Evolutionary conservation across 2,888 invertebrate genomes (phyloP).

Genomic region (Apodemia hepburni): DNA sequence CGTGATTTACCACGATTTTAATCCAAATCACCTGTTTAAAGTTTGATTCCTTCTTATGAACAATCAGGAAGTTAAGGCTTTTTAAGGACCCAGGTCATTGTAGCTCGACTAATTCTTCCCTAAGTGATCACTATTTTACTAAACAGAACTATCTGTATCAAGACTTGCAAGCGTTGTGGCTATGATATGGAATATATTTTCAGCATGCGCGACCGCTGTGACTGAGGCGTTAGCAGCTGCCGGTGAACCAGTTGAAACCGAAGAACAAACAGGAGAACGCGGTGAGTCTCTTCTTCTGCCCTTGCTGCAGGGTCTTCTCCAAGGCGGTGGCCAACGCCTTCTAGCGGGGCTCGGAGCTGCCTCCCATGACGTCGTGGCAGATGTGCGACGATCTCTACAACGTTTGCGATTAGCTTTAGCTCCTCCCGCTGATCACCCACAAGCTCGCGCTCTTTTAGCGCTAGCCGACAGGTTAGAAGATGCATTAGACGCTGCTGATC

Average conservation of each 20-base stretch:
- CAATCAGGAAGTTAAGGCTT: too few relatives aligned
- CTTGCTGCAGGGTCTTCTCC: constrained; percentile 83
- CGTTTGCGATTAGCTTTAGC: constrained; percentile 87
- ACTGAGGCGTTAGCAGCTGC: constrained; percentile 66
- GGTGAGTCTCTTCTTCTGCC: constrained; percentile 89
- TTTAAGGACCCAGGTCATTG: too few relatives aligned
- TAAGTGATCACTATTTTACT: too few relatives aligned
- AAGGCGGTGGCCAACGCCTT: constrained; percentile 66
- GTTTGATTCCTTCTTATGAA: too few relatives aligned
- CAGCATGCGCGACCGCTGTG: constrained; percentile 71
- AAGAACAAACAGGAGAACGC: constrained; percentile 58
- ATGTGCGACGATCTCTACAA: constrained; percentile 88
- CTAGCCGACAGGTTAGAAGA: constrained; percentile 86
- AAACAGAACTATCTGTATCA: too few relatives aligned
- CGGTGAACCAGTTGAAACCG: constrained; percentile 47
- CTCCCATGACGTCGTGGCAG: constrained; percentile 84
- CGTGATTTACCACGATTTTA: too few relatives aligned
- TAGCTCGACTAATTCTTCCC: too few relatives aligned
- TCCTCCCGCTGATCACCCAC: constrained; percentile 69
- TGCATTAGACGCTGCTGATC: constrained; percentile 65
- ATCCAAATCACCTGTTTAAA: too few relatives aligned
- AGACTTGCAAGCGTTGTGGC: too few relatives aligned
- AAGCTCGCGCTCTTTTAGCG: constrained; percentile 81
- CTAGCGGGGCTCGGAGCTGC: constrained; percentile 66
- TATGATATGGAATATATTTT: constrained; percentile 17